Conservation (phyloP, 2,888 invertebrate species). For the Polydesmus complanatus region DNA sequence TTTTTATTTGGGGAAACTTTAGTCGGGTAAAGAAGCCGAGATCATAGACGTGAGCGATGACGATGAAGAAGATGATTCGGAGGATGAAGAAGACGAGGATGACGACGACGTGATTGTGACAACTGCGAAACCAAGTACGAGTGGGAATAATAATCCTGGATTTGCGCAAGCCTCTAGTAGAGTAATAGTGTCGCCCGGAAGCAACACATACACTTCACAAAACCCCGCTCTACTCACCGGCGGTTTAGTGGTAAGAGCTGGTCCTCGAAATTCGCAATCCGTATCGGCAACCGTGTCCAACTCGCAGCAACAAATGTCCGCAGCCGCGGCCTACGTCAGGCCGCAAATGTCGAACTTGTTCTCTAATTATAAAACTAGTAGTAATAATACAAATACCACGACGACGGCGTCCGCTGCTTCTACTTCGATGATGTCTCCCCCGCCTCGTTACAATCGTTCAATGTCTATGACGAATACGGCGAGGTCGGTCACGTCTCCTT, state of each 20-base stretch:
- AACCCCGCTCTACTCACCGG: constrained; percentile 6
- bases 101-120: constrained; percentile 14
- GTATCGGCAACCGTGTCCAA: neutral
- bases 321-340: neutral
- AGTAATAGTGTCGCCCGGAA: constrained; percentile 5
- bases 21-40: constrained; percentile 12
- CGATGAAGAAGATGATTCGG: constrained; percentile 12
- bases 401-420: neutral
- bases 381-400: neutral
- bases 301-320: neutral
- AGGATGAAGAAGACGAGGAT: constrained; percentile 1
- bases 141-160: neutral
- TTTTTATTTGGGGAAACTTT: neutral
- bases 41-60: constrained; percentile 17
- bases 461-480: neutral
- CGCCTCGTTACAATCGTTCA: too few relatives aligned
- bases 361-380: neutral
- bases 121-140: neutral
- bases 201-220: constrained; percentile 7
- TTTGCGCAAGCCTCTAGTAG: neutral
- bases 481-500: neutral
- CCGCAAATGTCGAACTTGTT: neutral
- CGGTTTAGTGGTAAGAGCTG: constrained; percentile 1
- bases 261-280: neutral
- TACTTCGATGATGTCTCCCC: neutral